Evolutionary conservation across 2,888 invertebrate species (phyloP), one percentile per base, ranked within the genome.

Genomic region (Synanthedon tipuliformis): DNA sequence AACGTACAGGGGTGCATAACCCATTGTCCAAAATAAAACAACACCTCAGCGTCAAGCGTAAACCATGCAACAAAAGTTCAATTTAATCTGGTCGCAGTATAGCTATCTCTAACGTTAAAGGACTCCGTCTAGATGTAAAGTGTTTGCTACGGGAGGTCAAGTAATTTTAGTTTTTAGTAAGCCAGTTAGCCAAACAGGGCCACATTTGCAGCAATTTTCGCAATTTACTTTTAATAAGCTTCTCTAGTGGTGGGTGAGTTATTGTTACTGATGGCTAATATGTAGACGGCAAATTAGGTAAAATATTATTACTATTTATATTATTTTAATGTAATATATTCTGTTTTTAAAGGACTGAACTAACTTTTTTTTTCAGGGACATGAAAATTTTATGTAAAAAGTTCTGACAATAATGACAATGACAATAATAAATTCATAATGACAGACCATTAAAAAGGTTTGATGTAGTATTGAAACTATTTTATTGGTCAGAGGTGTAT

Each of bases 151-250:
- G 58, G 56, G 41, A 58, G 73, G 53, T 71, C 76, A 59, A 58
- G 56, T 55, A 57, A 61, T 53, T 55, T 51, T 69, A 70, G 75
- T 7, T 11, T n/a, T 11, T 27, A 53, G 59, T 84, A 79, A 81
- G 81, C 75, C 71, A 71, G 83, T 83, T 84, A 83, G 68, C 63
- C 62, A 73, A 73, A 78, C 59, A 61, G 64, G 75, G 82, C 78
- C 81, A 78, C 84, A 85, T 86, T 86, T 83, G 85, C 81, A 69
- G 81, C 83, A 86, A 84, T 86, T 86, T 85, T 83, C 78, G 80
- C 81, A 86, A 85, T 86, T 83, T 81, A 80, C 81, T 82, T 83
- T 82, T 84, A 86, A 85, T 85, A 85, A 86, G 77, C 83, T 74
- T 71, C 73, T 72, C 68, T 71, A 71, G 68, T 62, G 66, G 60